Evolutionary conservation across 1,140 invertebrate species (phyloP).

Genomic region (Aplysia californica): DNA sequence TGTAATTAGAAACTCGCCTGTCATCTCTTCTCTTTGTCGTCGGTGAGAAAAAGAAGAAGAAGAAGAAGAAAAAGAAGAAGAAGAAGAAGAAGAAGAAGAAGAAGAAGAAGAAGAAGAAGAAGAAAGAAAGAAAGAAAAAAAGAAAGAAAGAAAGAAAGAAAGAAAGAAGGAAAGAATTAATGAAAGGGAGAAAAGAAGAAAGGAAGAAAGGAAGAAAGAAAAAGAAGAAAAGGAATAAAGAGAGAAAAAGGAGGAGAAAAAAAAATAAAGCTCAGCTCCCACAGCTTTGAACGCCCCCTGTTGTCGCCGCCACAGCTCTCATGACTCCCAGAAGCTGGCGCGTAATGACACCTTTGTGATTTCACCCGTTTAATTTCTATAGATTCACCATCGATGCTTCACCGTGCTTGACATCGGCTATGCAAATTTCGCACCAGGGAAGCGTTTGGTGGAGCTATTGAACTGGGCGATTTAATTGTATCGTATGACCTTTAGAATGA

Average conservation of each 20-base stretch:
- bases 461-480: constrained; percentile 4
- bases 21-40: too few relatives aligned
- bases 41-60: too few relatives aligned
- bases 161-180: background rate
- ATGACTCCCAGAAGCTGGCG: too few relatives aligned
- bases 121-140: background rate
- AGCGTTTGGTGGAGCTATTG: background rate
- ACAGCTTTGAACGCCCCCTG: background rate
- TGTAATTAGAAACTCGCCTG: too few relatives aligned
- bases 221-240: background rate
- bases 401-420: background rate
- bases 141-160: background rate
- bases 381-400: background rate
- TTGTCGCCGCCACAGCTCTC: too few relatives aligned
- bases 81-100: background rate
- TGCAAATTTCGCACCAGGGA: background rate
- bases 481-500: background rate
- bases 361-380: constrained; percentile 2
- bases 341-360: constrained; percentile 16
- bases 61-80: background rate
- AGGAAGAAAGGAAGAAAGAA: background rate
- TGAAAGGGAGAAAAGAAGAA: background rate
- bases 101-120: constrained; percentile 1
- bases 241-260: background rate
- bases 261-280: background rate